Conservation (phyloP, 35 echinoderm and acorn worm species). For the Heliocidaris tuberculata region DNA sequence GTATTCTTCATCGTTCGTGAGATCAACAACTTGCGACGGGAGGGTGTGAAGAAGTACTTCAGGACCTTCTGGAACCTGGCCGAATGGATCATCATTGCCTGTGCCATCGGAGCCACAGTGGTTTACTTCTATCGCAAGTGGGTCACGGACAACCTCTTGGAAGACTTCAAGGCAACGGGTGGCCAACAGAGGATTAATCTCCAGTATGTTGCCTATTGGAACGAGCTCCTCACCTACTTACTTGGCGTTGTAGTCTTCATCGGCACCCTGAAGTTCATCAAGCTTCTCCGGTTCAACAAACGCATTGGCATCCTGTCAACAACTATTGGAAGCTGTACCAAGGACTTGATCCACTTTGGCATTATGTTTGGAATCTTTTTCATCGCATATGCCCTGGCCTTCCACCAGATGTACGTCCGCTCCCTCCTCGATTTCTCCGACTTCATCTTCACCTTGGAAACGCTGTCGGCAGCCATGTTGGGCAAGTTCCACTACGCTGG, state of each 20-base stretch:
- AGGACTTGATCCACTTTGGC: conserved; percentile 85
- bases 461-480: conserved; percentile 69
- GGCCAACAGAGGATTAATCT: conserved; percentile 81
- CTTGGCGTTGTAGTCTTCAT: conserved; percentile 83
- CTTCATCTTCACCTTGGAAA: conserved; percentile 87
- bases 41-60: conserved; percentile 61
- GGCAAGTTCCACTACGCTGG: conserved; percentile 78
- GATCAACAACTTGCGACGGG: conserved; percentile 55
- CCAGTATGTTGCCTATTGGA: conserved; percentile 98
- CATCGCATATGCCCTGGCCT: conserved; percentile 71
- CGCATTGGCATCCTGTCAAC: conserved; percentile 85
- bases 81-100: conserved; percentile 70
- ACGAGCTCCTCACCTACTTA: conserved; percentile 86
- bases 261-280: conserved; percentile 82
- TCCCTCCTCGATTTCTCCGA: conserved; percentile 80
- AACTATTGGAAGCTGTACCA: conserved; percentile 65
- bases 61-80: conserved; percentile 84
- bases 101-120: conserved; percentile 64
- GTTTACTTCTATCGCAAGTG: conserved; percentile 85
- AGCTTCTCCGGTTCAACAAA: conserved; percentile 88
- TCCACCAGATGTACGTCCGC: conserved; percentile 70
- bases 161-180: conserved; percentile 51
- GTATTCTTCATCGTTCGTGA: conserved; percentile 75
- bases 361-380: conserved; percentile 94
- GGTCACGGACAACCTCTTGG: conserved; percentile 60